Conservation (phyloP, 2,888 invertebrate species). For the Meliscaeva auricollis region DNA sequence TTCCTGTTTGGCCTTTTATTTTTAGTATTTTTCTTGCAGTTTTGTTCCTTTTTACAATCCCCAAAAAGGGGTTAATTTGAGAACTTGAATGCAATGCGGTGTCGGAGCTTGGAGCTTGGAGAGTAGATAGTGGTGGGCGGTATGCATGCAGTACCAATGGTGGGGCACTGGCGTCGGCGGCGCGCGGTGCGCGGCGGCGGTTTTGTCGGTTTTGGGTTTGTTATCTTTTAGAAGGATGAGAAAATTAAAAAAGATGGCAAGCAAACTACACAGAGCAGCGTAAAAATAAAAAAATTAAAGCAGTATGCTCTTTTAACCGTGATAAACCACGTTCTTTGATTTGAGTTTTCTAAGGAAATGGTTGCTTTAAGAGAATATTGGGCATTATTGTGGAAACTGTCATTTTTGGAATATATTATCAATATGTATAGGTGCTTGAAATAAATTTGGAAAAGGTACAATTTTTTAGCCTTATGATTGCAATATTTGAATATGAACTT, state of each 20-base stretch:
- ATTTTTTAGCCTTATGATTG: too few species aligned
- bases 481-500: too few species aligned
- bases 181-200: neutral
- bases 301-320: slow-evolving; percentile 25
- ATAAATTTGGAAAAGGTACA: too few species aligned
- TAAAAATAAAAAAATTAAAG: slow-evolving; percentile 17
- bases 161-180: neutral
- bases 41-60: slow-evolving; percentile 59
- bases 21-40: neutral
- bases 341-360: slow-evolving; percentile 28
- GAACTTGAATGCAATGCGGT: slow-evolving; percentile 64
- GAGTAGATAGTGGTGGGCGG: slow-evolving; percentile 1
- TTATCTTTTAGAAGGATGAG: slow-evolving; percentile 23
- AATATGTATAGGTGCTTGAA: too few species aligned
- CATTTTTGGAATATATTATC: too few species aligned
- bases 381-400: too few species aligned
- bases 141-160: neutral
- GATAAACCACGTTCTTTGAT: slow-evolving; percentile 67
- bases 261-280: slow-evolving; percentile 3
- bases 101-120: neutral
- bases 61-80: slow-evolving; percentile 69
- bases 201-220: slow-evolving; percentile 16
- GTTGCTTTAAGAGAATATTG: neutral
- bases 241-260: slow-evolving; percentile 63
- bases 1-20: slow-evolving; percentile 38